Evolutionary conservation across 2,888 invertebrate genomes (phyloP).

Genomic region (Platycheirus rosarum): DNA sequence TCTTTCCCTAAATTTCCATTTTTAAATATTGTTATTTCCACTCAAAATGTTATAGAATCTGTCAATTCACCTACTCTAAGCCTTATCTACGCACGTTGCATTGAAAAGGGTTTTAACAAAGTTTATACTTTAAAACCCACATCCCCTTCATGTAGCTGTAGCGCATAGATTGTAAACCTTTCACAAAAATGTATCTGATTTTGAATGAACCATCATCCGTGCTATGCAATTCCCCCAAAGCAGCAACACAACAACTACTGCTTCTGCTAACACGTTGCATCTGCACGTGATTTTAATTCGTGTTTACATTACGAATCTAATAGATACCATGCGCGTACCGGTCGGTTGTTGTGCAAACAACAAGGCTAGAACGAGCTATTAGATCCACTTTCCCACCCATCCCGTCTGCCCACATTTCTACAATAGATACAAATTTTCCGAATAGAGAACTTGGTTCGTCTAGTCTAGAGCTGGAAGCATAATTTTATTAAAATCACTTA

Average conservation of each 20-base stretch:
- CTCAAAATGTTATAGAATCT: too few relatives aligned
- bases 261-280: conserved; percentile 53
- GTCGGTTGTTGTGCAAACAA: conserved; percentile 17
- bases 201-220: conserved; percentile 5
- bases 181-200: neutral
- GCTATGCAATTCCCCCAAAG: conserved; percentile 9
- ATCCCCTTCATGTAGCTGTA: neutral
- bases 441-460: conserved; percentile 5
- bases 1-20: too few relatives aligned
- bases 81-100: neutral
- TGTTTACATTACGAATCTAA: conserved; percentile 60
- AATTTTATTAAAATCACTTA: conserved; percentile 59
- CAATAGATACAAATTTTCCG: neutral
- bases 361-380: conserved; percentile 31
- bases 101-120: too few relatives aligned
- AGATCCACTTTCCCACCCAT: neutral
- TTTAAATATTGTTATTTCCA: too few relatives aligned
- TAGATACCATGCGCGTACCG: conserved; percentile 43
- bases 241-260: too few relatives aligned
- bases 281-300: conserved; percentile 62
- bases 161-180: neutral
- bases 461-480: conserved; percentile 47
- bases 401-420: neutral
- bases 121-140: neutral
- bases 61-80: too few relatives aligned